A percentile compares a stretch with the other conserved stretches of the same genome.
These are phyloP conservation scores for Mus pahari DNA, from an alignment of 2,113 vertebrate genomes.

Conservation along the genomic window DNA sequence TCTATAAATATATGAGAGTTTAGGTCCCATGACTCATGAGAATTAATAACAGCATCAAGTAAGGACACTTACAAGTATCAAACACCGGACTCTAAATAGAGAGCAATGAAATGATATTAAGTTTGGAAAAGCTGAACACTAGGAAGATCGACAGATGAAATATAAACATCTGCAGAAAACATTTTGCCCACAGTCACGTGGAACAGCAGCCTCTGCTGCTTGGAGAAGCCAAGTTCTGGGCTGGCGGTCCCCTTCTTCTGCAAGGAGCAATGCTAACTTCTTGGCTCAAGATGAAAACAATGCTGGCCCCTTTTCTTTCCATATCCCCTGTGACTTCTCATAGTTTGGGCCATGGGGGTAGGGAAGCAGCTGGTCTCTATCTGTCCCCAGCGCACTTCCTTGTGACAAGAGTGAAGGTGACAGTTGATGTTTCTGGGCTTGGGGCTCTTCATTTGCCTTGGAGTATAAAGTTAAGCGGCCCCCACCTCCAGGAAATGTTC, in stretches of 20 bases:
- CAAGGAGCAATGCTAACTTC: not conserved
- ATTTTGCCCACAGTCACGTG: not conserved
- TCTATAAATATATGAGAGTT: not conserved
- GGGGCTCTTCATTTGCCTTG: not conserved
- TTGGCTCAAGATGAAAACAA: constrained; percentile 28
- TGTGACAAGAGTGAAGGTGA: not conserved
- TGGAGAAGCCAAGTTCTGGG: not conserved
- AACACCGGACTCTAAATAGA: not conserved
- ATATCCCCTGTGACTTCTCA: not conserved
- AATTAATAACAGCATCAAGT: constrained; percentile 18
- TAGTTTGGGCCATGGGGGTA: not conserved
- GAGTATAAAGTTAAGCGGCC: not conserved
- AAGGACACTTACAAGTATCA: not conserved
- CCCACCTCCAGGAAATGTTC: not conserved
- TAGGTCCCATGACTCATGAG: not conserved
- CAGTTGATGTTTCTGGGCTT: not conserved
- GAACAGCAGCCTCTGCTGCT: not conserved
- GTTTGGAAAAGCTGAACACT: not conserved
- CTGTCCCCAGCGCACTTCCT: not conserved
- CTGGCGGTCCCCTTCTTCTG: not conserved
- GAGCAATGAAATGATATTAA: not conserved
- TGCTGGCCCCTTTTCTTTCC: not conserved
- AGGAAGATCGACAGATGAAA: not conserved
- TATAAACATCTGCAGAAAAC: not conserved
- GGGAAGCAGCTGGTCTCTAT: not conserved